Evolutionary conservation across 1,140 invertebrate species (phyloP).

Genomic region (Lamellibrachia luymesi): DNA sequence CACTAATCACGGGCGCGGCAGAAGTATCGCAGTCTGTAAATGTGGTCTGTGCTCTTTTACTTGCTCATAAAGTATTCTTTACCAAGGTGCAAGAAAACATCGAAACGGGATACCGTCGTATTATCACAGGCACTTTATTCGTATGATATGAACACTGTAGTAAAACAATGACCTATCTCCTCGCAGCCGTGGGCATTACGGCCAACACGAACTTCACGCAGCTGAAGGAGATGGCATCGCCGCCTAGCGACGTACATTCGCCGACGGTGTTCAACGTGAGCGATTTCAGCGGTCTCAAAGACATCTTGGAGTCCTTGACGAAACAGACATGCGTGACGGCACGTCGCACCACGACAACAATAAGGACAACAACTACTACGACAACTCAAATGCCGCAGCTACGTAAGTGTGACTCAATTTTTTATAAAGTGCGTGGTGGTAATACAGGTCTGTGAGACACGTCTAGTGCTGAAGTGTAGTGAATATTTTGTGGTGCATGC

Average conservation of each 20-base stretch:
- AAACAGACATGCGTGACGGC: not conserved
- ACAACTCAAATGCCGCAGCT: not conserved
- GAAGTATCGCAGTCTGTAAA: no score
- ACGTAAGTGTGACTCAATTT: not conserved
- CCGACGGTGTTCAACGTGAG: not conserved
- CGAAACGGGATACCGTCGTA: no score
- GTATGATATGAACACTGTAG: no score
- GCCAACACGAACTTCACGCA: conserved; percentile 1
- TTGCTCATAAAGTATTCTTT: no score
- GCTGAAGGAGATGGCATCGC: conserved; percentile 11
- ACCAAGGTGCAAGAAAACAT: no score
- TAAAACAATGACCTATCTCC: no score
- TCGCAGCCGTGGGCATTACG: not conserved
- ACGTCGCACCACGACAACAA: not conserved
- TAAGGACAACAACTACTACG: not conserved
- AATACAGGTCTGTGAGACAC: no score
- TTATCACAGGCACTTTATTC: no score
- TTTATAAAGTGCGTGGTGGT: not conserved
- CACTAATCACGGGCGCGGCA: no score
- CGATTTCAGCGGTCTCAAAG: not conserved
- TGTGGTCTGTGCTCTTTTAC: no score
- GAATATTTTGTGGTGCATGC: not conserved
- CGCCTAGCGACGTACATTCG: not conserved
- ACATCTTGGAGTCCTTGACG: not conserved
- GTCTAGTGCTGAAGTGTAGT: no score